Conservation (phyloP, 2,797 vertebrate genomes). For the Erithacus rubecula region DNA sequence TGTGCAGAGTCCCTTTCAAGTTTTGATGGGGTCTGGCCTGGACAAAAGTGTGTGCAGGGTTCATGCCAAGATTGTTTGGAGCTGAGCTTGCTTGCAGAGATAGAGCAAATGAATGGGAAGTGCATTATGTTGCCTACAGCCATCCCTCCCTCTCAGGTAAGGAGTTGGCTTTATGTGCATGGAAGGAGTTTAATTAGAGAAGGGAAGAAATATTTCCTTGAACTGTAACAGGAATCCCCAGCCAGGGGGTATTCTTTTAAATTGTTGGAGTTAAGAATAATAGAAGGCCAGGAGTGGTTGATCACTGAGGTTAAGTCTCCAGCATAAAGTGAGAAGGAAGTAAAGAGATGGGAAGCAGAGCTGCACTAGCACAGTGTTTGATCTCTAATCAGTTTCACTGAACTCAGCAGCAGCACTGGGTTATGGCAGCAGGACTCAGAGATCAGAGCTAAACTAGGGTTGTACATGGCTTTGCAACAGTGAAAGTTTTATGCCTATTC, state of each 20-base stretch:
- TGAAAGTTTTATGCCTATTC: not conserved
- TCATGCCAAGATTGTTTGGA: not conserved
- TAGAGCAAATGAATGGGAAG: not conserved
- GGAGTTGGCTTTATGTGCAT: not conserved
- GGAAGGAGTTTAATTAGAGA: conserved; percentile 24
- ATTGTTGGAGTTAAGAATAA: not conserved
- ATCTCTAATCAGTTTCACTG: not conserved
- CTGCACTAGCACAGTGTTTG: not conserved
- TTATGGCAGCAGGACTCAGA: not conserved
- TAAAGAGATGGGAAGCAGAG: not conserved
- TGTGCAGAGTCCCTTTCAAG: not conserved
- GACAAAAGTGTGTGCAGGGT: not conserved
- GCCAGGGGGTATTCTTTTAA: conserved; percentile 39
- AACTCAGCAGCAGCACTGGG: not conserved
- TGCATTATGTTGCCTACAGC: not conserved
- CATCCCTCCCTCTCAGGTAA: not conserved
- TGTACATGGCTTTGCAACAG: not conserved
- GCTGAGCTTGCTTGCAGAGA: not conserved
- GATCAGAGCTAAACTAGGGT: not conserved
- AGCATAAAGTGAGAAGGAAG: not conserved
- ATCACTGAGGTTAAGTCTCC: not conserved
- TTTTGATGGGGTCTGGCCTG: not conserved
- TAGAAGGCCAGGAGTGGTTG: not conserved
- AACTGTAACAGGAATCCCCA: conserved; percentile 14
- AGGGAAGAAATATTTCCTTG: not conserved